phyloP scores from a whole-genome alignment of 2,888 invertebrate species.

The Mellilla xanthometata region DNA sequence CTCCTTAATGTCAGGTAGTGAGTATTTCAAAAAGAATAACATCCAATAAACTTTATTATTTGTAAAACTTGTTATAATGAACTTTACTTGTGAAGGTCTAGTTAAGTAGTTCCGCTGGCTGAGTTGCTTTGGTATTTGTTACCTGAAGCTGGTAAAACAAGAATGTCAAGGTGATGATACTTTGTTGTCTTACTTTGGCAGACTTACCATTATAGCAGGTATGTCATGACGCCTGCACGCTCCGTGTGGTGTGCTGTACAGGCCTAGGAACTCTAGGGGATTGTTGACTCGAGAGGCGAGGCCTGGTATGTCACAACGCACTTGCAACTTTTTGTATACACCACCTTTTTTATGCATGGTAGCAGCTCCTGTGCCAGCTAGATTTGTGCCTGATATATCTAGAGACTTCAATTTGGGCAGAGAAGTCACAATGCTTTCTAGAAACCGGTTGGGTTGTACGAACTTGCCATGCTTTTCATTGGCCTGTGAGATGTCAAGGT shows the following conservation, averaged over 20 bases:
- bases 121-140: no score
- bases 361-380: constrained; percentile 93
- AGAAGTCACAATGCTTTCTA: constrained; percentile 87
- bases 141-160: no score
- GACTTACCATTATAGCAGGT: constrained; percentile 92
- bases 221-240: constrained; percentile 96
- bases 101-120: no score
- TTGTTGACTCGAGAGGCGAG: constrained; percentile 88
- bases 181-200: no score
- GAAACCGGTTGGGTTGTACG: constrained; percentile 87
- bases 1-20: no score
- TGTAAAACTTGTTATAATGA: no score
- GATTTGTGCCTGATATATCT: constrained; percentile 98
- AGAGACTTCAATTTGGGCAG: constrained; percentile 90
- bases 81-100: no score
- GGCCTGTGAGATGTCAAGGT: constrained; percentile 93
- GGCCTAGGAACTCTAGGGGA: constrained; percentile 94
- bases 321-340: constrained; percentile 49
- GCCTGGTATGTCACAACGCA: constrained; percentile 92
- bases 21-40: no score
- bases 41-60: no score
- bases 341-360: constrained; percentile 56
- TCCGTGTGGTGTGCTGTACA: constrained; percentile 94
- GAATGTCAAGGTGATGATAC: no score
- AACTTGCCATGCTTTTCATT: constrained; percentile 88